Percentiles rank a stretch among this genome's conserved stretches.
These are phyloP conservation scores for Sebastes nivosus DNA, from an alignment of 2,797 vertebrate genomes.

Conservation along the genomic window DNA sequence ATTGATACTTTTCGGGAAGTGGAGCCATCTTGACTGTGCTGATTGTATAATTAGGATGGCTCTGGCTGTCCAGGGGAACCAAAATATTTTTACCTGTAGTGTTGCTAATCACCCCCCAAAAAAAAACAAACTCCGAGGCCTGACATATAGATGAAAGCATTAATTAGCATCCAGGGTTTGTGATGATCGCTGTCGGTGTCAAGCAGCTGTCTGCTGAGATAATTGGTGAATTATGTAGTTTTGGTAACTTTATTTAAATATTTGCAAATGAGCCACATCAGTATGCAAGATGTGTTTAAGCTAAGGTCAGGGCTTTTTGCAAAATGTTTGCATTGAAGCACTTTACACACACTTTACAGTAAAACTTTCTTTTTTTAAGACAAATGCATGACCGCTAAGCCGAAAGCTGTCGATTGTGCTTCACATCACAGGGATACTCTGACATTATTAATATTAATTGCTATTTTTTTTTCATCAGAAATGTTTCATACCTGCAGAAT, in stretches of 20 bases:
- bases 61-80: slow-evolving; percentile 48
- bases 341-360: not conserved
- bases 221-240: slow-evolving; percentile 27
- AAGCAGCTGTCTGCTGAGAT: slow-evolving; percentile 48
- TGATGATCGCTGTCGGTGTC: slow-evolving; percentile 33
- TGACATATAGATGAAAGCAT: slow-evolving; percentile 37
- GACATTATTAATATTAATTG: slow-evolving; percentile 2
- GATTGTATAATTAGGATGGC: slow-evolving; percentile 46
- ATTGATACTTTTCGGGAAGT: slow-evolving; percentile 63
- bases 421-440: not conserved
- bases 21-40: slow-evolving; percentile 62
- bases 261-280: slow-evolving; percentile 12
- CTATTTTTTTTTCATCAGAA: not conserved
- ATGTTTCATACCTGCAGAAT: not conserved
- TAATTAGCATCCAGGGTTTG: slow-evolving; percentile 35
- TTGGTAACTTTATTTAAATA: not conserved
- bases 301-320: not conserved
- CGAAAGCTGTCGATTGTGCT: not conserved
- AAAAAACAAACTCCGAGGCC: slow-evolving; percentile 19
- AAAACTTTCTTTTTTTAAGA: not conserved
- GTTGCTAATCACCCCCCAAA: slow-evolving; percentile 1
- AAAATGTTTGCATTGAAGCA: slow-evolving; percentile 4
- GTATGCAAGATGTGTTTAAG: not conserved
- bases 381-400: not conserved
- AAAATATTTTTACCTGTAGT: slow-evolving; percentile 38